Base-by-base conservation (phyloP, 2,888 invertebrate genomes). In the Glaucopsyche alexis region DNA sequence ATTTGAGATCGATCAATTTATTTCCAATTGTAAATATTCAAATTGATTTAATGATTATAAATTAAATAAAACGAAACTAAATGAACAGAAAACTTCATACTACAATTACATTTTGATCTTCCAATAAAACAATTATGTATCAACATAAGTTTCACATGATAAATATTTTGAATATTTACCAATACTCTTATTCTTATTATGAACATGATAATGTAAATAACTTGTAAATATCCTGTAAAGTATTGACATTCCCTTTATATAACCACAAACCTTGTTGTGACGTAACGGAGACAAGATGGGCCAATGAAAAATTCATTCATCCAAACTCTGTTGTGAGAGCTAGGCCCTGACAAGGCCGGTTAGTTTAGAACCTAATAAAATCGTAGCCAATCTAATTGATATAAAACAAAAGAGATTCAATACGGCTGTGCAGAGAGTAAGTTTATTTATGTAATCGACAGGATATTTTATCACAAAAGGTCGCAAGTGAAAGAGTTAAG, bases 211-310 rank as follows among this genome's bases (percentile, higher is more conserved):
- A 11, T 11, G 9, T 19, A 55, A 9, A 19, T 55, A 19, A 11
- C 16, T 2, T 38, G 60, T 14, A 60, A 38, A 60, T 29, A 60
- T 0, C 7, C 14, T 14, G 29, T 8, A 19, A 67, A 40, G 64
- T 65, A 65, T 40, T 13, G 64, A 69, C 19, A 69, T 29, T 69
- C 19, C 47, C 47, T 29, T 90, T 90, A 88, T 86, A 86, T 89
- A 90, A 90, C 82, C 69, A 71, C 79, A 78, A 80, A 87, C 85
- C 86, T 86, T 84, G 81, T 90, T 84, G 81, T 90, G 89, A 89
- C 89, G 90, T 90, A 90, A 90, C 75, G 76, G 71, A 67, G 29
- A 47, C 69, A 14, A 69, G 49, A 49, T 47, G 29, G 49, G 13
- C 14, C 19, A 14, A 47, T 69, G 69, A 69, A 49, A 47, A 49